These are phyloP conservation scores for Distichodus sexfasciatus DNA, from an alignment of 2,797 vertebrate genomes.

Conservation along the genomic window DNA sequence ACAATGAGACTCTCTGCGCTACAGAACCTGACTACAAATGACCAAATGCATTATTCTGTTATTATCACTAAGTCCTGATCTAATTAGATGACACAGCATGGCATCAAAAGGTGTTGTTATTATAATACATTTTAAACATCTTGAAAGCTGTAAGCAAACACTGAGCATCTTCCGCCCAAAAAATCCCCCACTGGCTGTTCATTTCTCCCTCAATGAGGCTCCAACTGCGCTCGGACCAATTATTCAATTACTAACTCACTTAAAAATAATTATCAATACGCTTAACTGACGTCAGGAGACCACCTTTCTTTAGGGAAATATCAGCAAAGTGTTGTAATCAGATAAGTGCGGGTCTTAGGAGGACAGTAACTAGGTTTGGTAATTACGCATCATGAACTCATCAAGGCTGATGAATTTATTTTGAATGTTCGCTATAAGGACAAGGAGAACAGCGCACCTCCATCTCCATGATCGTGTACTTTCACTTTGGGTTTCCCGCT, in stretches of 20 bases:
- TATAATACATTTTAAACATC: conserved; percentile 33
- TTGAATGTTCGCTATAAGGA: too few species aligned
- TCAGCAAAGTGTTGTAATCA: conserved; percentile 42
- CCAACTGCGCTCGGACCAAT: conserved; percentile 24
- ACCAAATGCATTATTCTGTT: too few species aligned
- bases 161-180: conserved; percentile 20
- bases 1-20: neutral
- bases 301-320: conserved; percentile 34
- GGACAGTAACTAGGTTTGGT: conserved; percentile 33
- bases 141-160: conserved; percentile 31
- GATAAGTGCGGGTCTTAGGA: conserved; percentile 33
- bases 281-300: conserved; percentile 44
- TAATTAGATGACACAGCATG: conserved; percentile 30
- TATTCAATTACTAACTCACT: conserved; percentile 51
- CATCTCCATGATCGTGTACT: too few species aligned
- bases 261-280: conserved; percentile 48
- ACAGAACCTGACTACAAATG: neutral
- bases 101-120: conserved; percentile 29
- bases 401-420: conserved; percentile 18
- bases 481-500: too few species aligned
- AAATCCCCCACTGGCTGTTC: conserved; percentile 39
- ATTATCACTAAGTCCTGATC: neutral
- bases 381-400: conserved; percentile 39
- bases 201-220: conserved; percentile 32
- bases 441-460: too few species aligned